Conservation (phyloP, 1,140 invertebrate genomes). For the Gonioctena quinquepunctata region DNA sequence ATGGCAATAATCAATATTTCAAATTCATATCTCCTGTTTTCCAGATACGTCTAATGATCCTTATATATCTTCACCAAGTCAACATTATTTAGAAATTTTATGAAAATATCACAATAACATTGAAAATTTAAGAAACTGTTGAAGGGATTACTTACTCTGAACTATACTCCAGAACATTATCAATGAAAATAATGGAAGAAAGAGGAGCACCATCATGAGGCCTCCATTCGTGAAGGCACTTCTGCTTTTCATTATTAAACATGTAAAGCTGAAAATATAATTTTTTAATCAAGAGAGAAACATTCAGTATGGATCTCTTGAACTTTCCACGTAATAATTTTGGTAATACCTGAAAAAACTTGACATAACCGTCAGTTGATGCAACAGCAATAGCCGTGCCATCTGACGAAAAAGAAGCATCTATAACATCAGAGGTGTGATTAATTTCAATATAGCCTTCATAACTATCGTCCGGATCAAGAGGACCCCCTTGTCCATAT, state of each 20-base stretch:
- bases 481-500: slow-evolving; percentile 57
- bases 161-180: slow-evolving; percentile 83
- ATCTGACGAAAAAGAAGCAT: slow-evolving; percentile 90
- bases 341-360: slow-evolving; percentile 83
- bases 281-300: too few relatives aligned
- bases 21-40: too few relatives aligned
- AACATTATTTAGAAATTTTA: too few relatives aligned
- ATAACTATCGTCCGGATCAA: slow-evolving; percentile 58
- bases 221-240: slow-evolving; percentile 87
- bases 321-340: too few relatives aligned
- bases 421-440: slow-evolving; percentile 74
- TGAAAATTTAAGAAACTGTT: too few relatives aligned
- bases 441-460: slow-evolving; percentile 68
- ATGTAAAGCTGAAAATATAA: slow-evolving; percentile 77
- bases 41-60: too few relatives aligned
- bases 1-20: too few relatives aligned
- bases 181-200: slow-evolving; percentile 86
- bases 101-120: too few relatives aligned
- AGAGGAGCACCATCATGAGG: slow-evolving; percentile 86
- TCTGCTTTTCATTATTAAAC: slow-evolving; percentile 65
- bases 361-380: slow-evolving; percentile 82
- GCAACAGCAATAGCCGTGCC: slow-evolving; percentile 90
- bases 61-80: too few relatives aligned
- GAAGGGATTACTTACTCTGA: slow-evolving; percentile 77
- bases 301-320: too few relatives aligned